phyloP scores from a whole-genome alignment of 2,888 invertebrate genomes.

The Tachina lurida region DNA sequence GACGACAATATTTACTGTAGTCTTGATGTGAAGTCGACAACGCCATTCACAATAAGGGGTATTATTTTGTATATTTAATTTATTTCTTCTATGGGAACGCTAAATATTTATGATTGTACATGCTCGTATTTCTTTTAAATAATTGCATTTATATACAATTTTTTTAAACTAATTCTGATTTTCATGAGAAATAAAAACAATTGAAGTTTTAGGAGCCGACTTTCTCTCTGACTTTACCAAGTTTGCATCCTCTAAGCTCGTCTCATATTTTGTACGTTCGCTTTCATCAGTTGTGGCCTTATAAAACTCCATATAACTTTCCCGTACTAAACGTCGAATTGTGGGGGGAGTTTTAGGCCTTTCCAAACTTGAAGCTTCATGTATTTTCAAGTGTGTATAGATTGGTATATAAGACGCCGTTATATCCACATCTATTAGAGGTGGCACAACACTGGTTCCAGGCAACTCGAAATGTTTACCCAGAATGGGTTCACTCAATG shows the following conservation, averaged over 20 bases:
- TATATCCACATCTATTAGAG: constrained; percentile 85
- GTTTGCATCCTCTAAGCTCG: neutral
- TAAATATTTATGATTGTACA: no score
- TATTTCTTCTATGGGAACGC: no score
- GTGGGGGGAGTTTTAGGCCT: constrained; percentile 85
- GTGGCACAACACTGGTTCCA: constrained; percentile 79
- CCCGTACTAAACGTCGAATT: constrained; percentile 82
- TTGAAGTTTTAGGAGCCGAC: constrained; percentile 26
- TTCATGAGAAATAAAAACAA: constrained; percentile 24
- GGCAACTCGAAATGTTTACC: constrained; percentile 86
- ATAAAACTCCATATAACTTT: constrained; percentile 78
- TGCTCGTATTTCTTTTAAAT: no score
- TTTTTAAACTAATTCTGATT: neutral
- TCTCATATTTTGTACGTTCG: neutral
- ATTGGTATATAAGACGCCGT: constrained; percentile 87
- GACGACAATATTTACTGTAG: no score
- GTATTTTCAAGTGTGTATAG: constrained; percentile 87
- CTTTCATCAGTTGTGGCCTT: constrained; percentile 30
- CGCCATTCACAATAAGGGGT: no score
- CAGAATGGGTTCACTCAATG: constrained; percentile 85
- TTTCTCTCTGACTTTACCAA: neutral
- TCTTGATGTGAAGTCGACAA: no score
- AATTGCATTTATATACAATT: no score
- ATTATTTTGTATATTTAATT: no score
- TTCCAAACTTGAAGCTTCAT: constrained; percentile 85